Conservation (phyloP, 2,888 invertebrate genomes). For the Cantharis flavilabris region DNA sequence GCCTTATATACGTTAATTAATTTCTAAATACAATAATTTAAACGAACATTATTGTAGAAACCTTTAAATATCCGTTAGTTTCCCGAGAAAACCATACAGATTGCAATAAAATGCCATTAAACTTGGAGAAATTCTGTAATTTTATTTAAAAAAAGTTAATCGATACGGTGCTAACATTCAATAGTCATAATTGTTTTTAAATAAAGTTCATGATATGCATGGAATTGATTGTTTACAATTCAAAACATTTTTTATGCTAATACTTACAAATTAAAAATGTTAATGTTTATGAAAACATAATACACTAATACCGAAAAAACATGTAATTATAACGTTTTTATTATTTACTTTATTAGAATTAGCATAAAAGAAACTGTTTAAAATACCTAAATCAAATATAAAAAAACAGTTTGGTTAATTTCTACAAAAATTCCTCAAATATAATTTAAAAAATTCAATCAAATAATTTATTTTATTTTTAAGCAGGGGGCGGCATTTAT, state of each 20-base stretch:
- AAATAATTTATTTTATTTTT: too few relatives aligned
- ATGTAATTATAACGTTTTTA: too few relatives aligned
- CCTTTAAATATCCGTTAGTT: not conserved
- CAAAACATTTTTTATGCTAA: not conserved
- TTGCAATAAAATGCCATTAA: not conserved
- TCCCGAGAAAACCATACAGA: not conserved
- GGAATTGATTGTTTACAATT: not conserved
- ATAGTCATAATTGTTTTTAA: not conserved
- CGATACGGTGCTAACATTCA: not conserved
- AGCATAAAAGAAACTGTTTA: too few relatives aligned
- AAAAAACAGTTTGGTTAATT: too few relatives aligned
- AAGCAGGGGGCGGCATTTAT: not conserved
- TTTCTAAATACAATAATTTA: not conserved
- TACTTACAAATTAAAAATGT: not conserved
- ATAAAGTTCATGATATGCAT: not conserved
- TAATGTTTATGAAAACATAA: not conserved
- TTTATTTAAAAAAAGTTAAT: not conserved
- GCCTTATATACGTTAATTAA: not conserved
- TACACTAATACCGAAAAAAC: not conserved
- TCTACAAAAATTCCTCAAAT: too few relatives aligned
- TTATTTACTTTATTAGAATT: too few relatives aligned
- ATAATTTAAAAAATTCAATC: too few relatives aligned
- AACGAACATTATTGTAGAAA: not conserved
- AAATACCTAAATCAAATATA: too few relatives aligned
- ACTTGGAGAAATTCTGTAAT: not conserved